Base-by-base conservation (phyloP, 2,888 invertebrate species). In the Athalia cordata region DNA sequence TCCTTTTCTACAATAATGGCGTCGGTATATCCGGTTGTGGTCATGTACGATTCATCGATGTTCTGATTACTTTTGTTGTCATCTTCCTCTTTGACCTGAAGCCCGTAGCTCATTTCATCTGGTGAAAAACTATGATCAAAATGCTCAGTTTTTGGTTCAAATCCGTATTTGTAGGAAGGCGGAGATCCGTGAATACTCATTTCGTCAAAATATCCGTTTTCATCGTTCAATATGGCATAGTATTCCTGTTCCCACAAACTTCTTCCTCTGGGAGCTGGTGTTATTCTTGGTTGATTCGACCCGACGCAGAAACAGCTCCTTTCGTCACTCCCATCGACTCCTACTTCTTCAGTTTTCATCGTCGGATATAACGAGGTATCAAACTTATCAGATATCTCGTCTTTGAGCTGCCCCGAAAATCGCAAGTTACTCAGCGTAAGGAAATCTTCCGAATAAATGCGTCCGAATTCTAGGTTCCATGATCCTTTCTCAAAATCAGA, bases 181-280 rank as follows among this genome's bases (percentile, higher is more conserved):
- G 57, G 72, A 7, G 59, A 72, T 72, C 59, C 72, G 59, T 72
- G 57, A 45, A 72, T 59, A 59, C 59, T 72, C 45, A 72, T n/a
- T 13, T 72, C 72, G 5, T 15, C 7, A 57, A 45, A 72, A 47
- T n/a, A 13, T 59, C 45, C 72, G 47, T 8, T 13, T 5, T 72
- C 72, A 13, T 49, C 59, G 72, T 45, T 59, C 15, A 59, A 5
- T 9, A 15, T 47, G 6, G 8, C 9, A 15, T 47, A 59, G 72
- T 57, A 72, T 47, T 59, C 72, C 13, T 47, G 6, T 8, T 72
- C 72, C 57, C 72, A 72, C 8, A n/a, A 6, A 57, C 43, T 72
- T 8, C 47, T 72, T 1, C 45, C 9, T 15, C 59, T 72, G 9
- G 59, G 45, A n/a, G 45, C 13, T 13, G 59, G 45, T 29, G 45